phyloP scores from a whole-genome alignment of 2,797 vertebrate species.

The Lophura swinhoii region DNA sequence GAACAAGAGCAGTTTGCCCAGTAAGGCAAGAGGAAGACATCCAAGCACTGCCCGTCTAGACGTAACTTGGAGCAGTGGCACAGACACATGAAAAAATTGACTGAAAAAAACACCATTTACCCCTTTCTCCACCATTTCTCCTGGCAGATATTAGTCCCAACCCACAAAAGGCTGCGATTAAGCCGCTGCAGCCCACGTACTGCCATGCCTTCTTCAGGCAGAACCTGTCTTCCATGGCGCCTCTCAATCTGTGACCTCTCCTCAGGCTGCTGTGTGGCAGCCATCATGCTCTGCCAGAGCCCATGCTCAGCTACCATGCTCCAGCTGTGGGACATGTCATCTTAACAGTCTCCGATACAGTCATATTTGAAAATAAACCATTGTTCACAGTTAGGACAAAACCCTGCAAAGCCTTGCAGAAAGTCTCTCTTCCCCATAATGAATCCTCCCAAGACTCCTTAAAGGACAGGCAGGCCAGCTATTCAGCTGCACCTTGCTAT shows the following conservation, averaged over 20 bases:
- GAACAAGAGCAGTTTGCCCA: neutral
- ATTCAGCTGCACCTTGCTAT: too few relatives aligned
- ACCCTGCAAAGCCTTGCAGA: neutral
- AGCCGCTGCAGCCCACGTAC: neutral
- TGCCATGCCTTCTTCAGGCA: neutral
- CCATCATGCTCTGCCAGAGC: neutral
- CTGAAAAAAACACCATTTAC: slow-evolving; percentile 4
- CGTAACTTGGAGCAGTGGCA: neutral
- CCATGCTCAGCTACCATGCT: neutral
- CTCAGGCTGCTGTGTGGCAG: neutral
- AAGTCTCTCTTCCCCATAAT: neutral
- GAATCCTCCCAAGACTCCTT: neutral
- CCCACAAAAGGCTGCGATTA: neutral
- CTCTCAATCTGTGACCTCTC: neutral
- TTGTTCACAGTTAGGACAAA: neutral
- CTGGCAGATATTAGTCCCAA: neutral
- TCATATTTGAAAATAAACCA: neutral
- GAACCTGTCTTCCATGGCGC: neutral
- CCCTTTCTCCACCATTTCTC: neutral
- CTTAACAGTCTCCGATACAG: neutral
- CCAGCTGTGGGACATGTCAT: neutral
- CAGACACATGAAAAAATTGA: slow-evolving; percentile 22
- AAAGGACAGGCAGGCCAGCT: too few relatives aligned
- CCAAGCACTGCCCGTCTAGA: slow-evolving; percentile 45
- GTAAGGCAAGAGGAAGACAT: neutral